A percentile compares a stretch with the other conserved stretches of the same genome.
phyloP scores from a whole-genome alignment of 2,113 vertebrate genomes.

The Spheniscus mendiculus region DNA sequence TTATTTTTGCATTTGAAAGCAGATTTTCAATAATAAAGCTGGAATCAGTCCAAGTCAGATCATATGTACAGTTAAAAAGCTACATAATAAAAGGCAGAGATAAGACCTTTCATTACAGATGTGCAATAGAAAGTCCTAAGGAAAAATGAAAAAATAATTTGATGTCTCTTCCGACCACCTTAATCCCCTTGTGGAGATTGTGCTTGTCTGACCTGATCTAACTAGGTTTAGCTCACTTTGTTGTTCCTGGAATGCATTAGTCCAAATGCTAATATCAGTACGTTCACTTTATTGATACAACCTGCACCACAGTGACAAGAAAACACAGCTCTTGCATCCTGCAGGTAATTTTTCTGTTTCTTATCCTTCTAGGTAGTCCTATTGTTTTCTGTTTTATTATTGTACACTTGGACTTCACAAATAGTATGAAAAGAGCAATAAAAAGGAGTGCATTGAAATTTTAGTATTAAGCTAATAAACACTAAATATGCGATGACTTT shows the following conservation, averaged over 20 bases:
- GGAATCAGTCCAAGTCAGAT: constrained; percentile 33
- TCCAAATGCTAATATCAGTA: background rate
- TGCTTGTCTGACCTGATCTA: constrained; percentile 47
- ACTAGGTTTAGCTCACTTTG: constrained; percentile 41
- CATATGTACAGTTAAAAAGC: background rate
- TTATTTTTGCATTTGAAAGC: constrained; percentile 37
- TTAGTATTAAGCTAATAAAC: background rate
- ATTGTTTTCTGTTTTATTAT: background rate
- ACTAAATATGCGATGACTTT: background rate
- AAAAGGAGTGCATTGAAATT: background rate
- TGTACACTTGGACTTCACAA: background rate
- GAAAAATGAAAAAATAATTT: constrained; percentile 49
- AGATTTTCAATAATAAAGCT: constrained; percentile 28
- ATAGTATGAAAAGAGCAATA: background rate
- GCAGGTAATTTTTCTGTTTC: background rate
- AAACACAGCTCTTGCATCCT: background rate
- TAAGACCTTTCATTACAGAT: constrained; percentile 44
- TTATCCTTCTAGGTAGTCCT: background rate
- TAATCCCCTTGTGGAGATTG: constrained; percentile 9
- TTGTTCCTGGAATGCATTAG: constrained; percentile 9
- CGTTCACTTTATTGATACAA: background rate
- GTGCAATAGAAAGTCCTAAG: background rate
- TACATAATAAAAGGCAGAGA: constrained; percentile 29
- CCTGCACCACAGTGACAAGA: background rate
- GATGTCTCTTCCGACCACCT: background rate